These are phyloP conservation scores for Coremacera marginata DNA, from an alignment of 2,888 invertebrate genomes.

Conservation along the genomic window DNA sequence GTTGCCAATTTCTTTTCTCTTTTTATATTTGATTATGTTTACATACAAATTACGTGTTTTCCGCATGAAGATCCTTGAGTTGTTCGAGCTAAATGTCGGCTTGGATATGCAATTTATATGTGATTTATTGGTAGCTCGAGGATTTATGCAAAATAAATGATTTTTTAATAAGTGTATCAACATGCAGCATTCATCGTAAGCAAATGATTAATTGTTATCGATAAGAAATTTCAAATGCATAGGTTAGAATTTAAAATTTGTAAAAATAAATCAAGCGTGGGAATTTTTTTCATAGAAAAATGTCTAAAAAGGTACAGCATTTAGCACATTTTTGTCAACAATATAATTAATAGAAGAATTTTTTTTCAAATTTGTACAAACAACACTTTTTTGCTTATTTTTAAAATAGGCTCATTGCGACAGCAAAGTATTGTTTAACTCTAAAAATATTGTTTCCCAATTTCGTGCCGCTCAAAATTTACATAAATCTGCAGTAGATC, in stretches of 20 bases:
- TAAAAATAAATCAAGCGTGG: neutral
- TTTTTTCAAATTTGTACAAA: too few species aligned
- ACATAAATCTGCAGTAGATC: slow-evolving; percentile 33
- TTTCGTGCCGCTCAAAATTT: slow-evolving; percentile 14
- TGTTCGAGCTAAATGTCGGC: neutral
- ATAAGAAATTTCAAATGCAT: neutral
- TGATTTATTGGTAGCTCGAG: slow-evolving; percentile 60
- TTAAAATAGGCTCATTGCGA: too few species aligned
- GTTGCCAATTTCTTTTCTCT: neutral
- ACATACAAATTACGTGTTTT: slow-evolving; percentile 26
- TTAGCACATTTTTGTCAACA: too few species aligned
- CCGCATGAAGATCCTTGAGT: neutral
- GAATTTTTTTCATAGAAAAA: neutral
- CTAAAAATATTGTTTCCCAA: slow-evolving; percentile 7
- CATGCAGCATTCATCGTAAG: neutral
- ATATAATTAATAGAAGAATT: too few species aligned
- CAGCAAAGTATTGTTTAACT: neutral
- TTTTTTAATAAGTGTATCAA: slow-evolving; percentile 31
- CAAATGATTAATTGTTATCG: slow-evolving; percentile 5
- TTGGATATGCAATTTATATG: slow-evolving; percentile 42
- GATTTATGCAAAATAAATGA: slow-evolving; percentile 41
- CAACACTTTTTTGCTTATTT: too few species aligned
- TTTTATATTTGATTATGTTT: neutral
- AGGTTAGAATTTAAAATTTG: neutral
- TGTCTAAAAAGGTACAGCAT: too few species aligned